Percentiles rank a stretch among this genome's conserved stretches.
Evolutionary conservation across 2,888 invertebrate genomes (phyloP).

Genomic region (Opisthograptis luteolata): DNA sequence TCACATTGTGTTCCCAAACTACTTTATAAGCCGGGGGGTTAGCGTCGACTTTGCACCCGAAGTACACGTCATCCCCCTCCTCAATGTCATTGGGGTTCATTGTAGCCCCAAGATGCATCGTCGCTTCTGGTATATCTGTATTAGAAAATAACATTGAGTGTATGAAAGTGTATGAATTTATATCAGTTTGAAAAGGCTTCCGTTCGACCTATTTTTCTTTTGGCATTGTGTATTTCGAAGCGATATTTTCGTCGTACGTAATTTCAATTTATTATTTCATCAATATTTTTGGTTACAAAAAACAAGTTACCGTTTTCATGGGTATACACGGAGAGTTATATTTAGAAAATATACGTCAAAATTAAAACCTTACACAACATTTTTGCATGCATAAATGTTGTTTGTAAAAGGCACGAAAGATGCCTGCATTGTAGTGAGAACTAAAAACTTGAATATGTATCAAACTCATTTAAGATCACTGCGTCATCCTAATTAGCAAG

Average conservation of each 20-base stretch:
- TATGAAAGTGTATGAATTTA: conserved; percentile 17
- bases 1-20: conserved; percentile 81
- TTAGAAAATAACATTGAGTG: conserved; percentile 23
- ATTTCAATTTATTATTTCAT: neutral
- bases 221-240: neutral
- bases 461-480: too few relatives aligned
- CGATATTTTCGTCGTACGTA: neutral
- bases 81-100: conserved; percentile 82
- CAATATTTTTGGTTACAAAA: too few relatives aligned
- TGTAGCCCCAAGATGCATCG: conserved; percentile 74
- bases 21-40: conserved; percentile 82
- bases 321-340: too few relatives aligned
- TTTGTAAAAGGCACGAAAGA: too few relatives aligned
- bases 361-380: too few relatives aligned
- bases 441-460: too few relatives aligned
- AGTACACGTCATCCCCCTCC: conserved; percentile 81
- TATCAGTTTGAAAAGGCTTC: conserved; percentile 12
- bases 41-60: conserved; percentile 77
- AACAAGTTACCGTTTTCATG: too few relatives aligned
- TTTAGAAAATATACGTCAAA: too few relatives aligned
- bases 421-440: too few relatives aligned
- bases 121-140: conserved; percentile 73
- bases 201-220: conserved; percentile 20
- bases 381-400: too few relatives aligned
- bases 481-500: too few relatives aligned